Evolutionary conservation across 2,888 invertebrate genomes (phyloP), one percentile per base, ranked within the genome.

Genomic region (Galerucella nymphaeae): DNA sequence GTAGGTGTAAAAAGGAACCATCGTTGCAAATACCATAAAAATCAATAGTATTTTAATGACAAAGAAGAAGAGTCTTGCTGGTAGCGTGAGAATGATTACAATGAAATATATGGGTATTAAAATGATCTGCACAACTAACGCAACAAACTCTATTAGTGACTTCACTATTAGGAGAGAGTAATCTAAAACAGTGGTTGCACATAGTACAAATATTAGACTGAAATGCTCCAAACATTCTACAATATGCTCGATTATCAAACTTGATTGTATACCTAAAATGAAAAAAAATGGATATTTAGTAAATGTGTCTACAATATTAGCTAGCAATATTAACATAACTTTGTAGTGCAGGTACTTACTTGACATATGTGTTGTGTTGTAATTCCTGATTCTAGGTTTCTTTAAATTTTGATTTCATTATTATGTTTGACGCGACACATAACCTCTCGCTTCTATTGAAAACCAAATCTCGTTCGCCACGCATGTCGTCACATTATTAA

Each of bases 91-190:
- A 18, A 62, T 14, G 6, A 69, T 50, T 13, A 53, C 55, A 8
- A 63, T 42, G 2, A 69, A 53, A n/a, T 69, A 63, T 16, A 63
- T 13, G 11, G 69, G 69, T 9, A 62, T n/a, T 20, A 69, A 16
- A 14, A 69, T 16, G 18, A 68, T 18, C 10, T 53, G 53, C 16
- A 18, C 10, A 16, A 16, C 16, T 18, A 18, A 18, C 16, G 16
- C 10, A 53, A 53, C 16, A 2, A 8, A 53, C 10, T 18, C 9
- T 53, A 16, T 53, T 16, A 53, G 10, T 53, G 16, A 16, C 53
- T 18, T 53, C 16, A 18, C 16, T 53, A 53, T 18, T 18, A 53
- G 16, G 53, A 18, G 10, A 18, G 18, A 16, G 10, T 2, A 53
- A 10, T 53, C 53, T 53, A 53, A 16, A 18, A 53, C 2, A 10